Conservation (phyloP, 2,888 invertebrate genomes). For the Hypsopygia costalis region DNA sequence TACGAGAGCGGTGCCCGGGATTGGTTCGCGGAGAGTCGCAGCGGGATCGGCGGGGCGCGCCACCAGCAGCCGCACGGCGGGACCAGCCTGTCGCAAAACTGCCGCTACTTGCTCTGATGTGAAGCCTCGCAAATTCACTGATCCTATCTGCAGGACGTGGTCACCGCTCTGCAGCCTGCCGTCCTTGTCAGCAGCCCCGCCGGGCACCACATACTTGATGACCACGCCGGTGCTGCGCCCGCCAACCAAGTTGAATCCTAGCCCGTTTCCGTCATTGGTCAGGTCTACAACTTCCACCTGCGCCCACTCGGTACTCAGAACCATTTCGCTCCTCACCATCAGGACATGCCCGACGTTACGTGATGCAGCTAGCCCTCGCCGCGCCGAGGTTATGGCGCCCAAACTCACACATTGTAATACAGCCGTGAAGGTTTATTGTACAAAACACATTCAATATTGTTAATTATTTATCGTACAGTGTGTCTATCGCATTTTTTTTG, state of each 20-base stretch:
- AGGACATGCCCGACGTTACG: constrained; percentile 66
- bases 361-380: constrained; percentile 45
- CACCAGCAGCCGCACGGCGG: constrained; percentile 93
- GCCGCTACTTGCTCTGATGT: constrained; percentile 94
- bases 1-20: constrained; percentile 93
- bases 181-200: constrained; percentile 98
- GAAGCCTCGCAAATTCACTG: constrained; percentile 97
- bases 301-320: constrained; percentile 99
- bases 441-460: constrained; percentile 26
- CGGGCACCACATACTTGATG: constrained; percentile 97
- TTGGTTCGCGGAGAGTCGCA: constrained; percentile 86
- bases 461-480: constrained; percentile 29
- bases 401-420: constrained; percentile 40
- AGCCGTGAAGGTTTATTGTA: constrained; percentile 20
- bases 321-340: constrained; percentile 81
- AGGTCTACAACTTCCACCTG: constrained; percentile 99
- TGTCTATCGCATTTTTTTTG: constrained; percentile 39
- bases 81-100: constrained; percentile 87
- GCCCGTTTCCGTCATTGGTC: constrained; percentile 97
- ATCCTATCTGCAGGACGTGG: constrained; percentile 97
- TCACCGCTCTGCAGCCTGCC: constrained; percentile 97
- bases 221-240: constrained; percentile 99
- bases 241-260: constrained; percentile 99
- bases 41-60: constrained; percentile 96
- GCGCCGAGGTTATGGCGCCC: constrained; percentile 62